phyloP scores from a whole-genome alignment of 2,888 invertebrate species.

The Calliopum simillimum region DNA sequence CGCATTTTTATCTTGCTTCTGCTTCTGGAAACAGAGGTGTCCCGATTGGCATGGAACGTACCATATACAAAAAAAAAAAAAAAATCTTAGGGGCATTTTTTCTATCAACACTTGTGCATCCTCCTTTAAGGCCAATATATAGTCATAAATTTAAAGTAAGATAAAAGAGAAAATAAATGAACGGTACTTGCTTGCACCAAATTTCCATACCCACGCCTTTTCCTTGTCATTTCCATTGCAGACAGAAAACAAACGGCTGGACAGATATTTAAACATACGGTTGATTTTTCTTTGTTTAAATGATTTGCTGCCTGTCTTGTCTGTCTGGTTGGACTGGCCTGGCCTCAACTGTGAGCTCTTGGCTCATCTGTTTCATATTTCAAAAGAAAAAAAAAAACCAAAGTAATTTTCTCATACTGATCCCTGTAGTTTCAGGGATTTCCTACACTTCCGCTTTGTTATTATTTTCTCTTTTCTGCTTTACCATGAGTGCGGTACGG shows the following conservation, averaged over 20 bases:
- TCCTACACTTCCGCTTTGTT: background rate
- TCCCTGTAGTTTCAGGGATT: background rate
- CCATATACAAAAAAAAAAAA: too few relatives aligned
- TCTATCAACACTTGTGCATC: too few relatives aligned
- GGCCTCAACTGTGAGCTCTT: background rate
- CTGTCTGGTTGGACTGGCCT: background rate
- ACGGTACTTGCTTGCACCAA: background rate
- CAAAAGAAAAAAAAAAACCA: too few relatives aligned
- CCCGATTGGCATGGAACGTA: too few relatives aligned
- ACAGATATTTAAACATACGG: too few relatives aligned
- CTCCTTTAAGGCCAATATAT: too few relatives aligned
- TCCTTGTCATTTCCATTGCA: background rate
- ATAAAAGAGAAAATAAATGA: background rate
- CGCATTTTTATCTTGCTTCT: too few relatives aligned
- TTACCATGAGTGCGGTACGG: background rate
- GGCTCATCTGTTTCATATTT: background rate
- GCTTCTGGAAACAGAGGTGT: too few relatives aligned
- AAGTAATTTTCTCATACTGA: background rate
- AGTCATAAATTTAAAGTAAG: too few relatives aligned
- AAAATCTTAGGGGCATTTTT: too few relatives aligned
- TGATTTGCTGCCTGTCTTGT: constrained; percentile 5
- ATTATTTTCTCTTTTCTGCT: background rate
- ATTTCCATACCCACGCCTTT: constrained; percentile 10
- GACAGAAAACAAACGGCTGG: too few relatives aligned
- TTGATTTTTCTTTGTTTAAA: constrained; percentile 1